phyloP scores from a whole-genome alignment of 2,113 vertebrate genomes.

The Anolis sagrei region DNA sequence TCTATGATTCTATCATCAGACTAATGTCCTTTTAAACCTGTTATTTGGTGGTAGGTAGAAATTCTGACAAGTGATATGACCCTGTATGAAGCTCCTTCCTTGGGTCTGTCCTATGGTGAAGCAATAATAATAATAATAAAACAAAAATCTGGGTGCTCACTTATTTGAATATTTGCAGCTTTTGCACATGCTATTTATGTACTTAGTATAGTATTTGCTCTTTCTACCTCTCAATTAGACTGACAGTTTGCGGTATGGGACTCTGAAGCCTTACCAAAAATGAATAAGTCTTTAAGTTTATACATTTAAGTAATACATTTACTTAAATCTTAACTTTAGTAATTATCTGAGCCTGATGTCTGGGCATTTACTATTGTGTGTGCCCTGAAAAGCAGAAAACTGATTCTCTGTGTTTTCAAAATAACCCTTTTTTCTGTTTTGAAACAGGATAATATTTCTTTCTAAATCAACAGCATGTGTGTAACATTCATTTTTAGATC shows the following conservation, averaged over 20 bases:
- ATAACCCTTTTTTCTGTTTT: conserved; percentile 71
- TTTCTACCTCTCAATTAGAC: neutral
- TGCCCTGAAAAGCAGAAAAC: conserved; percentile 52
- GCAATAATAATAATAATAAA: neutral
- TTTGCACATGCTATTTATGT: neutral
- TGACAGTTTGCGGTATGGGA: neutral
- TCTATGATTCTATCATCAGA: too few species aligned
- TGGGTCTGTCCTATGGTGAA: neutral
- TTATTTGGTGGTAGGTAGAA: too few species aligned
- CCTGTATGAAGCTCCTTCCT: too few species aligned
- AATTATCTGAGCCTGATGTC: conserved; percentile 1
- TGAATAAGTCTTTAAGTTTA: neutral
- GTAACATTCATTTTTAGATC: conserved; percentile 67
- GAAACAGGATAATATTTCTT: conserved; percentile 69
- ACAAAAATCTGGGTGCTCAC: neutral
- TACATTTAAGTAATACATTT: conserved; percentile 2
- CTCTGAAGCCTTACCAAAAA: neutral
- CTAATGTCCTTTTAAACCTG: too few species aligned
- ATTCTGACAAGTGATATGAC: neutral
- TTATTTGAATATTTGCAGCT: neutral
- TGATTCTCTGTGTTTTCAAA: conserved; percentile 47
- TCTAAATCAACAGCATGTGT: conserved; percentile 77
- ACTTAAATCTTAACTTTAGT: conserved; percentile 22
- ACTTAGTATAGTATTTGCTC: neutral
- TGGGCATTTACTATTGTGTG: conserved; percentile 1